Percentiles rank a stretch among this genome's conserved stretches.
These are phyloP conservation scores for Nemurella pictetii DNA, from an alignment of 2,888 invertebrate species.

Conservation along the genomic window DNA sequence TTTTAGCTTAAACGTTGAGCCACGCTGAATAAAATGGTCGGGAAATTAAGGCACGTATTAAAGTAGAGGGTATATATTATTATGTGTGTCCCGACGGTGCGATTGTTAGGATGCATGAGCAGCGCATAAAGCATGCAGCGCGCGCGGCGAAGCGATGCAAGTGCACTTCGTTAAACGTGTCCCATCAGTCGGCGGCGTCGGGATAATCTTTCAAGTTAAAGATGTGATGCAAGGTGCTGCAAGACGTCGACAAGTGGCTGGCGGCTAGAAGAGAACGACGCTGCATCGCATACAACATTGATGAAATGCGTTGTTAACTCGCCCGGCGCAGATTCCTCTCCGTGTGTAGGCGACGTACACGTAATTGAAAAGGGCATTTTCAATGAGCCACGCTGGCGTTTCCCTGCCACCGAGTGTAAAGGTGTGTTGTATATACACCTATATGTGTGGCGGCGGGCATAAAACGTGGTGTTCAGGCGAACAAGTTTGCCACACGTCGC, in stretches of 20 bases:
- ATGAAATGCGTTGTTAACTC: neutral
- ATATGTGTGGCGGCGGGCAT: too few species aligned
- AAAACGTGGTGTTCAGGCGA: neutral
- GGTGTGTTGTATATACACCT: too few species aligned
- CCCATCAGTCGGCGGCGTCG: neutral
- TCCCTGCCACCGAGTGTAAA: too few species aligned
- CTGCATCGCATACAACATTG: neutral
- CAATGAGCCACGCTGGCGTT: neutral
- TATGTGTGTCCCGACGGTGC: constrained; percentile 2
- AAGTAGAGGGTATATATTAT: neutral
- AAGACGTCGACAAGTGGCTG: neutral
- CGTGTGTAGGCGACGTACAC: neutral
- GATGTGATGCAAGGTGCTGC: too few species aligned
- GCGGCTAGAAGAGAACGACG: neutral
- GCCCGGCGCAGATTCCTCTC: neutral
- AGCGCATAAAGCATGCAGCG: neutral
- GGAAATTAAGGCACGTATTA: constrained; percentile 1
- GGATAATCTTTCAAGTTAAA: neutral
- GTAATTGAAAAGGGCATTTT: neutral
- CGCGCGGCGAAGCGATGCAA: neutral
- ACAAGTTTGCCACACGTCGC: neutral
- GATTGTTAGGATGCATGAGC: neutral
- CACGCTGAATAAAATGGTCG: neutral
- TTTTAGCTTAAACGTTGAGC: neutral
- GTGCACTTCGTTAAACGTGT: neutral